Conservation (phyloP, 2,797 vertebrate species). For the Hydrocynus forskahlii region DNA sequence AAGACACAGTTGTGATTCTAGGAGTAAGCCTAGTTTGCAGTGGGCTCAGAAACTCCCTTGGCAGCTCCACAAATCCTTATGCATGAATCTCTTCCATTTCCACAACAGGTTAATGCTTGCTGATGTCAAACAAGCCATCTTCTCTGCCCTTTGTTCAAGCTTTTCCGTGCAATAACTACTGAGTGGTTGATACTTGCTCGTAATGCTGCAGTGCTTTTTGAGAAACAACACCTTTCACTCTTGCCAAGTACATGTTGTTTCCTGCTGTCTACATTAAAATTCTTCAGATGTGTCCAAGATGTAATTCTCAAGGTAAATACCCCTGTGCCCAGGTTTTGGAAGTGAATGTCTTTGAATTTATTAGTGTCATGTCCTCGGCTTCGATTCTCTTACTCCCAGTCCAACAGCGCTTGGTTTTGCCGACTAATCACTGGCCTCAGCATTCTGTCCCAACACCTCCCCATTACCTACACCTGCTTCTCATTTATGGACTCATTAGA, state of each 20-base stretch:
- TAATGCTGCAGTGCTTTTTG: not conserved
- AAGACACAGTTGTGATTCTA: not conserved
- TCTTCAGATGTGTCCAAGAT: not conserved
- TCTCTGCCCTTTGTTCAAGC: not conserved
- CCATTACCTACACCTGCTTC: slow-evolving; percentile 6
- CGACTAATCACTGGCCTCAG: not conserved
- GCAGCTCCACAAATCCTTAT: not conserved
- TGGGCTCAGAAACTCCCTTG: not conserved
- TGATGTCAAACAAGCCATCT: not conserved
- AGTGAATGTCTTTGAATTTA: not conserved
- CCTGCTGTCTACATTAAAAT: not conserved
- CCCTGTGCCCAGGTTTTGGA: not conserved
- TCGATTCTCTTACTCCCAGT: not conserved
- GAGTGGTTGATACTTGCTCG: not conserved
- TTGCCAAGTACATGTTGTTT: not conserved
- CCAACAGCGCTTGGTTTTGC: not conserved
- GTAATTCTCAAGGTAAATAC: not conserved
- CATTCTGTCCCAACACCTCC: not conserved
- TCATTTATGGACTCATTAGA: not conserved
- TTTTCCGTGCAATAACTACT: not conserved
- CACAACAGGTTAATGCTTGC: not conserved
- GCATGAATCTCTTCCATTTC: not conserved
- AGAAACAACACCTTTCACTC: not conserved
- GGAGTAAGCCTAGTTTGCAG: not conserved
- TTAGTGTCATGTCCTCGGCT: not conserved